phyloP scores from a whole-genome alignment of 1,140 invertebrate genomes.

The Pachypsylla venusta region DNA sequence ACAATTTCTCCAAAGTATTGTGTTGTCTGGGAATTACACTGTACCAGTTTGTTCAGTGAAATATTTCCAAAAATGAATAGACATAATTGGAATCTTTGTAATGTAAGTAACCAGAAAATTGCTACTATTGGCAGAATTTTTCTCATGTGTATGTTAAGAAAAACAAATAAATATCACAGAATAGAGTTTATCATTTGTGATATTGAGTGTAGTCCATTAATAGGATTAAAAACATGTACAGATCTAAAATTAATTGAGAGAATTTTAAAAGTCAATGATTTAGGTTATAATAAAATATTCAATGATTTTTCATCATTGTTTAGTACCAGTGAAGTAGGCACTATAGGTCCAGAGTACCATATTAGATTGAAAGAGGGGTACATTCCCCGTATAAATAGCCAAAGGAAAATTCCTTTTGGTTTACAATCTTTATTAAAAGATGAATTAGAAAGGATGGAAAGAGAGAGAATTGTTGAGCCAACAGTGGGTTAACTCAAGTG shows the following conservation, averaged over 20 bases:
- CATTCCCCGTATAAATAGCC: conserved; percentile 23
- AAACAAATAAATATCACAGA: neutral
- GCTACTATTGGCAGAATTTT: neutral
- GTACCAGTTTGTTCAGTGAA: too few relatives aligned
- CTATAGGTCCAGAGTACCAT: conserved; percentile 15
- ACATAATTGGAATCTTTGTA: neutral
- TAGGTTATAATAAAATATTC: conserved; percentile 8
- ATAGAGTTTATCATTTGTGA: neutral
- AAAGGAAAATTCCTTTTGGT: conserved; percentile 28
- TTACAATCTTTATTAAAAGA: neutral
- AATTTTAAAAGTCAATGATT: conserved; percentile 16
- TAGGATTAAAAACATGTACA: too few relatives aligned
- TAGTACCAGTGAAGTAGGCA: conserved; percentile 13
- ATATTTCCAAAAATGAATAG: neutral
- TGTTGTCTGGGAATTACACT: too few relatives aligned
- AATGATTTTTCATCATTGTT: conserved; percentile 17
- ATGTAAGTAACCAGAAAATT: neutral
- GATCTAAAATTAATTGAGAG: conserved; percentile 21
- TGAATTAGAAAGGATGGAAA: conserved; percentile 19
- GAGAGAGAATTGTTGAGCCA: conserved; percentile 25
- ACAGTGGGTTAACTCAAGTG: conserved; percentile 34
- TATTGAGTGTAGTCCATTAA: neutral
- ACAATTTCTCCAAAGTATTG: too few relatives aligned
- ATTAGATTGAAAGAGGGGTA: conserved; percentile 18
- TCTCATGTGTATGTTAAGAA: too few relatives aligned